Percentiles rank a stretch among this genome's conserved stretches.
Conservation (phyloP, 2,113 vertebrate genomes). For the Anoplopoma fimbria region DNA sequence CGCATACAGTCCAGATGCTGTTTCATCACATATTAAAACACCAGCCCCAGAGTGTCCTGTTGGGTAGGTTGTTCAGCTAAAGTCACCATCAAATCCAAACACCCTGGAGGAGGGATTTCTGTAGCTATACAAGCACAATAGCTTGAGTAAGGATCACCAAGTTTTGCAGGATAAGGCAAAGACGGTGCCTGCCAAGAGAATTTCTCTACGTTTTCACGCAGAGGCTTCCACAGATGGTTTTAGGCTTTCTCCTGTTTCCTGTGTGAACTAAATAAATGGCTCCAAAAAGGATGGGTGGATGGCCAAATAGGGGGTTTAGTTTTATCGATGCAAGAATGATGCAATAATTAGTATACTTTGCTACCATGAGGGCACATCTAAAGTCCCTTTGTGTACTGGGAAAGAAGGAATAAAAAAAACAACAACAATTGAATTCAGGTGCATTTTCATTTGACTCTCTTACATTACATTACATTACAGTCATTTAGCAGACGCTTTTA, state of each 20-base stretch:
- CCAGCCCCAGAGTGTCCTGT: constrained; percentile 22
- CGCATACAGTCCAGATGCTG: constrained; percentile 27
- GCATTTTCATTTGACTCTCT: neutral
- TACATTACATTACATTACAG: no score
- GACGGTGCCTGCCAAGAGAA: constrained; percentile 35
- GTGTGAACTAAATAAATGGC: constrained; percentile 19
- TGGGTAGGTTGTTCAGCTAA: constrained; percentile 54
- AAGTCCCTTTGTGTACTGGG: neutral
- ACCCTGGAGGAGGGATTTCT: constrained; percentile 26
- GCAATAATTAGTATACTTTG: constrained; percentile 17
- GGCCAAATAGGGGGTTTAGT: neutral
- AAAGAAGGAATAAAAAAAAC: neutral
- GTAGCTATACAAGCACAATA: constrained; percentile 38
- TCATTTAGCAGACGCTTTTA: no score
- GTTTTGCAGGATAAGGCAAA: constrained; percentile 49
- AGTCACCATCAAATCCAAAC: constrained; percentile 55
- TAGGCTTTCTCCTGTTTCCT: constrained; percentile 10
- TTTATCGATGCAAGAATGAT: neutral
- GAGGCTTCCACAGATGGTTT: constrained; percentile 39
- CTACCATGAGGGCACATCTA: neutral
- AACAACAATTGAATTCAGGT: neutral
- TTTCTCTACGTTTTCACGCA: constrained; percentile 5
- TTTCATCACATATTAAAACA: constrained; percentile 49
- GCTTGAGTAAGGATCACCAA: constrained; percentile 28
- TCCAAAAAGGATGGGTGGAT: neutral